Conservation (phyloP, 2,797 vertebrate species). For the Thamnophis elegans region DNA sequence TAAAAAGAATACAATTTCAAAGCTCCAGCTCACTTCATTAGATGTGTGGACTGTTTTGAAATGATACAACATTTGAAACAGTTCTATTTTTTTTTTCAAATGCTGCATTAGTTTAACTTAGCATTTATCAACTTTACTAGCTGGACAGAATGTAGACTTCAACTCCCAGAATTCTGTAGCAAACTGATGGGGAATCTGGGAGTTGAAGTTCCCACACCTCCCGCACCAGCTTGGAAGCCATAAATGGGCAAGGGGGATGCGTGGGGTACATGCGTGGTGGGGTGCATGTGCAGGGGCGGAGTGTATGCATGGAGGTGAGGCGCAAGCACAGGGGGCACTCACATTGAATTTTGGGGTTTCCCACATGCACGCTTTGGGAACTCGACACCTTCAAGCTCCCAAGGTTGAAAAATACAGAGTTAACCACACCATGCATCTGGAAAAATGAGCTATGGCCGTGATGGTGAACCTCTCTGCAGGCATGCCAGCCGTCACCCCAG, state of each 20-base stretch:
- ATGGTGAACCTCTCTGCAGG: too few species aligned
- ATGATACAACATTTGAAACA: not conserved
- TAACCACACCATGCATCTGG: not conserved
- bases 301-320: too few species aligned
- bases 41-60: not conserved
- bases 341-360: too few species aligned
- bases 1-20: not conserved
- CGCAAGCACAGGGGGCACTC: too few species aligned
- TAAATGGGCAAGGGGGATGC: too few species aligned
- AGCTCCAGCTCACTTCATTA: not conserved
- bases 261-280: too few species aligned
- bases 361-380: too few species aligned
- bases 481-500: too few species aligned
- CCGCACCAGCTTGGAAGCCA: too few species aligned
- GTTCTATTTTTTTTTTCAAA: not conserved
- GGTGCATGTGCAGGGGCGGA: too few species aligned
- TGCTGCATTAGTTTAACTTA: not conserved
- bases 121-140: not conserved
- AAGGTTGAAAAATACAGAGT: not conserved
- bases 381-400: not conserved
- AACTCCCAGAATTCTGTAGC: not conserved
- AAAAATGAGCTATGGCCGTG: not conserved
- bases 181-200: not conserved
- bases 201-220: not conserved
- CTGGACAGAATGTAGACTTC: not conserved